A percentile compares a stretch with the other conserved stretches of the same genome.
Evolutionary conservation across 1,140 invertebrate species (phyloP).

Genomic region (Drosophila cardini): DNA sequence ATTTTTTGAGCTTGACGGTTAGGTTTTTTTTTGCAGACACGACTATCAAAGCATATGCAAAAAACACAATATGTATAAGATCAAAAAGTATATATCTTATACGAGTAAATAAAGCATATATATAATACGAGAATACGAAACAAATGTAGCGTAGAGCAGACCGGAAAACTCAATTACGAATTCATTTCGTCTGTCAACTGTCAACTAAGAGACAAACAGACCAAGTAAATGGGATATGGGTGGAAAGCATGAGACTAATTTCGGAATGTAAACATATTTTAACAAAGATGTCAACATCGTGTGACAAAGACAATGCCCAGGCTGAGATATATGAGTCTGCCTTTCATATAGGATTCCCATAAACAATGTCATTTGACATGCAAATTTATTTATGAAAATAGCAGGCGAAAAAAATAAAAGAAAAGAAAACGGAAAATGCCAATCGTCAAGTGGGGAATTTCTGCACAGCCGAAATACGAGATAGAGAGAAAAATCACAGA

Average conservation of each 20-base stretch:
- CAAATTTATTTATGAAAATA: slow-evolving; percentile 84
- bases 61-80: slow-evolving; percentile 15
- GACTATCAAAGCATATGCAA: slow-evolving; percentile 11
- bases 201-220: slow-evolving; percentile 58
- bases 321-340: slow-evolving; percentile 63
- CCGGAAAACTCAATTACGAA: slow-evolving; percentile 80
- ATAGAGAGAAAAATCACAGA: slow-evolving; percentile 65
- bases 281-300: slow-evolving; percentile 82
- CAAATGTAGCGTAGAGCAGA: slow-evolving; percentile 45
- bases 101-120: slow-evolving; percentile 11
- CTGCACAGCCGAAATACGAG: slow-evolving; percentile 18
- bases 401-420: slow-evolving; percentile 65
- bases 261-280: slow-evolving; percentile 82
- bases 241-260: slow-evolving; percentile 64
- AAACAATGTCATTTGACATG: slow-evolving; percentile 83
- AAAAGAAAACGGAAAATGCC: slow-evolving; percentile 50
- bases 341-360: slow-evolving; percentile 78
- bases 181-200: slow-evolving; percentile 80
- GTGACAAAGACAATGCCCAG: slow-evolving; percentile 55
- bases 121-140: slow-evolving; percentile 54
- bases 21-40: too few species aligned
- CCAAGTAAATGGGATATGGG: slow-evolving; percentile 11
- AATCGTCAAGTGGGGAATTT: slow-evolving; percentile 14
- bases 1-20: too few species aligned
- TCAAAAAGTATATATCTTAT: neutral